Percentiles rank a stretch among this genome's conserved stretches.
phyloP scores from a whole-genome alignment of 2,888 invertebrate genomes.

The Beris morrisii region DNA sequence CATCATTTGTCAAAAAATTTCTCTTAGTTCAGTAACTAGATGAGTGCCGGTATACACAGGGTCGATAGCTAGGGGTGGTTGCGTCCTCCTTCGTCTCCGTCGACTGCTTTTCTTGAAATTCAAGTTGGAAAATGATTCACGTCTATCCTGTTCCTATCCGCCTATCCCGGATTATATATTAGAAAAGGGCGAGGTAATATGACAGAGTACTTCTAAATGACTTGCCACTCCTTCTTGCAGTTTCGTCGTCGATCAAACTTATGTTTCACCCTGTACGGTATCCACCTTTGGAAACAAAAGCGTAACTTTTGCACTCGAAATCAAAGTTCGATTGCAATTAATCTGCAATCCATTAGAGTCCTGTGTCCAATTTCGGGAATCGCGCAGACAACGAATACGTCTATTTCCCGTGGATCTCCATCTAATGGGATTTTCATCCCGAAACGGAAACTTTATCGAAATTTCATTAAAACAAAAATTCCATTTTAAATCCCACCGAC shows the following conservation, averaged over 20 bases:
- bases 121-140: too few relatives aligned
- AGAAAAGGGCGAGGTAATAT: not conserved
- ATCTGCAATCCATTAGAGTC: conserved; percentile 35
- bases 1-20: conserved; percentile 39
- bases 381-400: not conserved
- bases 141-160: too few relatives aligned
- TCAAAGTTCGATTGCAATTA: conserved; percentile 32
- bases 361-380: not conserved
- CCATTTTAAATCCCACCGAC: conserved; percentile 11
- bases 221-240: conserved; percentile 1
- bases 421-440: conserved; percentile 25
- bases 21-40: conserved; percentile 30
- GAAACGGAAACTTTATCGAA: conserved; percentile 22
- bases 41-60: conserved; percentile 3
- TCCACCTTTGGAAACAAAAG: conserved; percentile 10
- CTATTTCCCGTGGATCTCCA: not conserved
- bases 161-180: too few relatives aligned
- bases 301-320: conserved; percentile 11
- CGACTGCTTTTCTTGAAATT: too few relatives aligned
- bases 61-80: conserved; percentile 18
- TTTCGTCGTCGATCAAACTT: not conserved
- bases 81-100: not conserved
- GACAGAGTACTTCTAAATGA: conserved; percentile 26
- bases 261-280: not conserved
- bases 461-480: conserved; percentile 32